A percentile compares a stretch with the other conserved stretches of the same genome.
Evolutionary conservation across 2,113 vertebrate genomes (phyloP).

Genomic region (Hippocampus abdominalis): DNA sequence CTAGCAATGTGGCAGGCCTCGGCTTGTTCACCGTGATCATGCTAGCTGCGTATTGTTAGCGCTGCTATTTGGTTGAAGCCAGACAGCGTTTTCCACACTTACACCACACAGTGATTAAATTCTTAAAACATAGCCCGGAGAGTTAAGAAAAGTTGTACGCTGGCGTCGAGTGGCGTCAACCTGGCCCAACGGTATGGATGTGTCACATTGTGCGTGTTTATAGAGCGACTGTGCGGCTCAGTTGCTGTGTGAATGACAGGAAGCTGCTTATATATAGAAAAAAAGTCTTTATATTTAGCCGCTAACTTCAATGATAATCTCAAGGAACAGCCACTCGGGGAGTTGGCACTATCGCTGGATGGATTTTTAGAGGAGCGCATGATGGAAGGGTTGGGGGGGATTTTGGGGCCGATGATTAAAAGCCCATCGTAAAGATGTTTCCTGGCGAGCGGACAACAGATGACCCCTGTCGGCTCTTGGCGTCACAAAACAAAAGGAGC

Average conservation of each 20-base stretch:
- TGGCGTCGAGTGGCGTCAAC: background rate
- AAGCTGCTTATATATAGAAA: conserved; percentile 52
- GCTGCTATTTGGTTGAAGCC: background rate
- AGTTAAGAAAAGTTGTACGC: background rate
- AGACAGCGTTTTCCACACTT: background rate
- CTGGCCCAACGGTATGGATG: conserved; percentile 1
- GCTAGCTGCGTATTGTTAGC: too few species aligned
- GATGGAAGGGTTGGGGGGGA: background rate
- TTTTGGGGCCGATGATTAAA: conserved; percentile 19
- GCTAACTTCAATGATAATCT: conserved; percentile 25
- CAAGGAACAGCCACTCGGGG: conserved; percentile 18
- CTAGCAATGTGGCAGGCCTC: background rate
- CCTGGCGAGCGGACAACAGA: conserved; percentile 41
- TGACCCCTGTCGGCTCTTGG: conserved; percentile 49
- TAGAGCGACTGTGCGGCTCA: conserved; percentile 33
- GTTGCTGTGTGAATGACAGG: conserved; percentile 56
- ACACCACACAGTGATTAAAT: too few species aligned
- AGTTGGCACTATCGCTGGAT: background rate
- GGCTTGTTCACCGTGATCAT: background rate
- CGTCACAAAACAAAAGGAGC: conserved; percentile 58
- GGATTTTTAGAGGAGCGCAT: background rate
- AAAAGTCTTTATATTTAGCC: conserved; percentile 36
- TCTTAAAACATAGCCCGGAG: background rate
- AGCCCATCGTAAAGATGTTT: conserved; percentile 39
- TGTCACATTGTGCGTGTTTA: conserved; percentile 30